Percentiles rank a stretch among this genome's conserved stretches.
These are phyloP conservation scores for Andrena camellia DNA, from an alignment of 2,888 invertebrate species.

Conservation along the genomic window DNA sequence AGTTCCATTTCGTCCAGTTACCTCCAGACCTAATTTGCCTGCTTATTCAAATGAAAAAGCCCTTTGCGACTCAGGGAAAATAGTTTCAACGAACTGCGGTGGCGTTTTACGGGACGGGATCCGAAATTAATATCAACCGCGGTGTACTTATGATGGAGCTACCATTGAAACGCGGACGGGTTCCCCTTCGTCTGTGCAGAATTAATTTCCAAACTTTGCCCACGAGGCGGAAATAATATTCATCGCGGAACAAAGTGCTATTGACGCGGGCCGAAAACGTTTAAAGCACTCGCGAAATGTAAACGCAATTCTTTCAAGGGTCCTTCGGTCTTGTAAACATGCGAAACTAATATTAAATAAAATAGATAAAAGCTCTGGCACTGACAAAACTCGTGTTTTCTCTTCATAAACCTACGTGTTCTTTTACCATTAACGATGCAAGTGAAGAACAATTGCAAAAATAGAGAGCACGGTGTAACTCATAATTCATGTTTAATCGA, in stretches of 20 bases:
- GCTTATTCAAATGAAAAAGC: neutral
- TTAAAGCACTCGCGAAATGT: neutral
- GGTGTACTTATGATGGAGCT: neutral
- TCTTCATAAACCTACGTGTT: too few relatives aligned
- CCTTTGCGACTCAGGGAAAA: neutral
- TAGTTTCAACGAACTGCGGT: neutral
- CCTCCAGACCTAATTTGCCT: neutral
- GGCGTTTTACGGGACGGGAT: neutral
- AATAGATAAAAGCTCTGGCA: neutral
- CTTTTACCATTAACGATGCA: too few relatives aligned
- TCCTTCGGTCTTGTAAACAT: neutral
- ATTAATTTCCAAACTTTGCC: slow-evolving; percentile 10
- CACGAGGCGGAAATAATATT: neutral
- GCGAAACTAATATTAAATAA: neutral
- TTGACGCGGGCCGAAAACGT: neutral
- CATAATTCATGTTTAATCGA: too few relatives aligned
- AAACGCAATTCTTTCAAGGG: neutral
- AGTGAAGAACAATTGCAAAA: too few relatives aligned
- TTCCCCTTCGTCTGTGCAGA: slow-evolving; percentile 6
- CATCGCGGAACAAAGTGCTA: neutral
- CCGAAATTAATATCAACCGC: slow-evolving; percentile 5
- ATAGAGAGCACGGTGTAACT: too few relatives aligned
- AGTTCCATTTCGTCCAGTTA: neutral
- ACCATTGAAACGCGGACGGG: neutral
- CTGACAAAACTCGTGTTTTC: too few relatives aligned